Conservation (phyloP, 1,140 invertebrate genomes). For the Magallana gigas region DNA sequence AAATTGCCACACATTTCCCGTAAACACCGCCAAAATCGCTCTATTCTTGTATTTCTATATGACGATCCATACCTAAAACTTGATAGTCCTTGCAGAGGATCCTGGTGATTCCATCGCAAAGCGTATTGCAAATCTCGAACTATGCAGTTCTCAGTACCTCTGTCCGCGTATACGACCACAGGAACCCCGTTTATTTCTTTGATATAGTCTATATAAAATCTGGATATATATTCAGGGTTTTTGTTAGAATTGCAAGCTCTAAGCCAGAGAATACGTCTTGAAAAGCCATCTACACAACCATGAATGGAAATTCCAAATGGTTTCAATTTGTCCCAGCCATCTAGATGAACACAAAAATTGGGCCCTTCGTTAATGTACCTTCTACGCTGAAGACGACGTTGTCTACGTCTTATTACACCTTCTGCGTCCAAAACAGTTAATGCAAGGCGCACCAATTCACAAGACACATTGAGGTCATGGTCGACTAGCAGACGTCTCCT, state of each 20-base stretch:
- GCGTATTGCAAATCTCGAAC: constrained; percentile 37
- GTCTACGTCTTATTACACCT: background rate
- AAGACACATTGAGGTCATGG: background rate
- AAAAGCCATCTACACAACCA: constrained; percentile 42
- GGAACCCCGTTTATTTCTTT: constrained; percentile 44
- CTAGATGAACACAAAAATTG: constrained; percentile 48
- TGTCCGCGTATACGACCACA: constrained; percentile 32
- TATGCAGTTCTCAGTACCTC: constrained; percentile 41
- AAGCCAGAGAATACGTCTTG: constrained; percentile 43
- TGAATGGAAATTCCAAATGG: constrained; percentile 43
- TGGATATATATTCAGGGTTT: constrained; percentile 37
- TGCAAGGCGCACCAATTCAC: constrained; percentile 23
- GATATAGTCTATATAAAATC: constrained; percentile 38
- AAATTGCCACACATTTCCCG: background rate
- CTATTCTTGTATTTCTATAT: constrained; percentile 43
- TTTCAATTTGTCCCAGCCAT: constrained; percentile 53
- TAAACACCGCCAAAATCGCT: constrained; percentile 44
- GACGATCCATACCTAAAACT: constrained; percentile 44
- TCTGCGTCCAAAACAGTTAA: constrained; percentile 38
- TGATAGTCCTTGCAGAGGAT: constrained; percentile 40
- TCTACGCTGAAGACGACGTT: background rate
- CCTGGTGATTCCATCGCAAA: constrained; percentile 38
- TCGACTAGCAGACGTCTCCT: background rate
- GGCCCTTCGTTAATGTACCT: constrained; percentile 36
- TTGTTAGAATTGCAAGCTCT: constrained; percentile 48